These are phyloP conservation scores for Ips nitidus DNA, from an alignment of 1,140 invertebrate species.

Conservation along the genomic window DNA sequence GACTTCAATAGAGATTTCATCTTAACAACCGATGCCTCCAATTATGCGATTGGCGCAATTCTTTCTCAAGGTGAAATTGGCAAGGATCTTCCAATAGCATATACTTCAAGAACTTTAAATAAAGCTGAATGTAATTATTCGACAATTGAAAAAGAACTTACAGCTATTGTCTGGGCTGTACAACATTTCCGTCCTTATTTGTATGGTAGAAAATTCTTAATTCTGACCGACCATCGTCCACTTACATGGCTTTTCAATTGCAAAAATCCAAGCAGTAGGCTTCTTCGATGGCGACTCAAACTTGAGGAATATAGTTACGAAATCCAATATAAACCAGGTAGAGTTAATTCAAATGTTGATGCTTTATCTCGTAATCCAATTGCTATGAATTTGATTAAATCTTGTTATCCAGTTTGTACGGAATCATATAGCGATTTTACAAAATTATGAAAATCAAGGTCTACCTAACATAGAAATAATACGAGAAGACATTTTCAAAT, in stretches of 20 bases:
- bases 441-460: constrained; percentile 39
- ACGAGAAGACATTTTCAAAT: constrained; percentile 38
- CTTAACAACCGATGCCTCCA: constrained; percentile 51
- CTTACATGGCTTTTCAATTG: constrained; percentile 48
- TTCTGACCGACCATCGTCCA: constrained; percentile 36
- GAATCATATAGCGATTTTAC: constrained; percentile 42
- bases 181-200: constrained; percentile 26
- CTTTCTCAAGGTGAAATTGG: constrained; percentile 40
- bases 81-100: constrained; percentile 42
- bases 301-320: constrained; percentile 54
- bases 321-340: constrained; percentile 53
- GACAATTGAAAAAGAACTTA: constrained; percentile 41
- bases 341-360: constrained; percentile 51
- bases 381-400: neutral
- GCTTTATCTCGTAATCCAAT: constrained; percentile 31
- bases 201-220: constrained; percentile 27
- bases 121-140: constrained; percentile 43
- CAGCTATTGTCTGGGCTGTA: constrained; percentile 45
- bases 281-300: constrained; percentile 54
- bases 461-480: constrained; percentile 35
- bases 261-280: constrained; percentile 50
- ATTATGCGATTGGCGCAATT: constrained; percentile 48
- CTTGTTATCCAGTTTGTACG: neutral
- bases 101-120: constrained; percentile 43
- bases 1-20: constrained; percentile 49